A percentile compares a stretch with the other conserved stretches of the same genome.
phyloP scores from a whole-genome alignment of 2,888 invertebrate genomes.

The Cosmia pyralina region DNA sequence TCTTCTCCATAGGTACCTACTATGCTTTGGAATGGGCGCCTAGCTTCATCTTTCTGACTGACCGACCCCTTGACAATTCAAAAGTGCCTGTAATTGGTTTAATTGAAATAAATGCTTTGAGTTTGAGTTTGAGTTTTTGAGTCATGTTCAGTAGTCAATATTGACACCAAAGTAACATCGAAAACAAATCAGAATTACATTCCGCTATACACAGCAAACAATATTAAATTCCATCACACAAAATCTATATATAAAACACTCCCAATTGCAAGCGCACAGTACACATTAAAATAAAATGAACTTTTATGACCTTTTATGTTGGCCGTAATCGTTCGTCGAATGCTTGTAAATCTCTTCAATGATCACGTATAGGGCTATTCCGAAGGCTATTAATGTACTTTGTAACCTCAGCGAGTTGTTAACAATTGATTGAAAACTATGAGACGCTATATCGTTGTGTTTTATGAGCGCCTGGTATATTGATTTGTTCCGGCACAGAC shows the following conservation, averaged over 20 bases:
- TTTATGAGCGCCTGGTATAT: constrained; percentile 28
- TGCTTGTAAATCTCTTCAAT: constrained; percentile 69
- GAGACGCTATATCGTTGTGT: constrained; percentile 33
- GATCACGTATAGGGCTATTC: constrained; percentile 65
- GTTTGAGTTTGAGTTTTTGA: too few species aligned
- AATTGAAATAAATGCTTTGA: too few species aligned
- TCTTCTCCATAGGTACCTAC: too few species aligned
- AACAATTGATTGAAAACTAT: constrained; percentile 63
- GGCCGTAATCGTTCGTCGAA: constrained; percentile 62
- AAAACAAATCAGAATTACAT: constrained; percentile 10
- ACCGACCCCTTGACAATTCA: too few species aligned
- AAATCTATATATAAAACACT: constrained; percentile 45
- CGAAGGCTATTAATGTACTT: constrained; percentile 65
- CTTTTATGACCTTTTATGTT: constrained; percentile 69
- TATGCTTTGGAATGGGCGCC: too few species aligned
- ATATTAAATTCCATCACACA: constrained; percentile 10
- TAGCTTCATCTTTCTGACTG: too few species aligned
- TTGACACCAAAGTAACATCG: constrained; percentile 8
- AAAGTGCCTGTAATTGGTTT: too few species aligned
- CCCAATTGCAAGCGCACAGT: constrained; percentile 54
- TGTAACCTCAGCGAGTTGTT: constrained; percentile 60
- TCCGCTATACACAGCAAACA: background rate
- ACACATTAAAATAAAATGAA: constrained; percentile 65
- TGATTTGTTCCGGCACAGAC: constrained; percentile 46
- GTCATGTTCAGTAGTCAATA: too few species aligned